Conservation (phyloP, 2,113 vertebrate species). For the Psettodes erumei region DNA sequence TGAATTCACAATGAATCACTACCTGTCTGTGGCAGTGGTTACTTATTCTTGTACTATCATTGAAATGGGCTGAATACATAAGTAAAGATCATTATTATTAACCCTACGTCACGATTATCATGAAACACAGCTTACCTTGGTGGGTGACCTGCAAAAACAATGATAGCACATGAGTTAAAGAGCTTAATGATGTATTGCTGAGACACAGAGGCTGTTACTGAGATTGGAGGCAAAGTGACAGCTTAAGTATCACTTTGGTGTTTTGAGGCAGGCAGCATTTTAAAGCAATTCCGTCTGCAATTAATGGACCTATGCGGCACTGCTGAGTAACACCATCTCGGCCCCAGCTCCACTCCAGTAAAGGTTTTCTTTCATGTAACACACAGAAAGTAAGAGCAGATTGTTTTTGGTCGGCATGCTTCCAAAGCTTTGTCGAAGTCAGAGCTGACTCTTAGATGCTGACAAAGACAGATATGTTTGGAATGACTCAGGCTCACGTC, state of each 20-base stretch:
- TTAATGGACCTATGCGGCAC: slow-evolving; percentile 27
- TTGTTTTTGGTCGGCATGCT: slow-evolving; percentile 7
- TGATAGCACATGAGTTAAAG: slow-evolving; percentile 47
- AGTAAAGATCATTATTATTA: slow-evolving; percentile 12
- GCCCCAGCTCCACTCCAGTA: slow-evolving; percentile 27
- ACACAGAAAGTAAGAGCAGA: slow-evolving; percentile 1
- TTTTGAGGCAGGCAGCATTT: slow-evolving; percentile 40
- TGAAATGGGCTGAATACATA: background rate
- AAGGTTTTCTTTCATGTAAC: slow-evolving; percentile 22
- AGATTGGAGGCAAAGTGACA: slow-evolving; percentile 32
- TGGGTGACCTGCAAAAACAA: slow-evolving; percentile 80
- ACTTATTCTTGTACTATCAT: background rate
- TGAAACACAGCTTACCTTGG: slow-evolving; percentile 78
- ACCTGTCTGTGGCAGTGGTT: background rate
- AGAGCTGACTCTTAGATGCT: background rate
- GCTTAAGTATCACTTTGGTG: slow-evolving; percentile 33
- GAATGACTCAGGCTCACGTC: background rate
- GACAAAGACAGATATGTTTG: background rate
- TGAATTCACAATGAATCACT: slow-evolving; percentile 35
- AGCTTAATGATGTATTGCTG: slow-evolving; percentile 18
- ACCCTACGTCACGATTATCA: slow-evolving; percentile 6
- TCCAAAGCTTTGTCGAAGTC: slow-evolving; percentile 24
- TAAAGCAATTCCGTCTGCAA: slow-evolving; percentile 34
- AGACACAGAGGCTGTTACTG: slow-evolving; percentile 24
- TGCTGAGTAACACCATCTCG: slow-evolving; percentile 27